phyloP scores from a whole-genome alignment of 1,140 invertebrate genomes.

The Sweltsa coloradensis region DNA sequence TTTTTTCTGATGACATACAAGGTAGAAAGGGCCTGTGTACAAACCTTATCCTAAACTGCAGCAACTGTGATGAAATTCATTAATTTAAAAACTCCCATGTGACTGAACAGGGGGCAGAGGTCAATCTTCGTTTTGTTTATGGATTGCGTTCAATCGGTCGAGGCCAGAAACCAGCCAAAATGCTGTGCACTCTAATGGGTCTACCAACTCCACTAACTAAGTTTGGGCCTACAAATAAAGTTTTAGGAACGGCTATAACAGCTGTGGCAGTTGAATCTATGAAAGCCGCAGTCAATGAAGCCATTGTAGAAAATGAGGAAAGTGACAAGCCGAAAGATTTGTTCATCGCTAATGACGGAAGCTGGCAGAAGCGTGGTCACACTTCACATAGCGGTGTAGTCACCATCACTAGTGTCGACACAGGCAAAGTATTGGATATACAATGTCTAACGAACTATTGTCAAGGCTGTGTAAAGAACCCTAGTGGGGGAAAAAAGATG shows the following conservation, averaged over 20 bases:
- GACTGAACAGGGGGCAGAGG: too few species aligned
- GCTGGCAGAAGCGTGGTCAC: conserved; percentile 15
- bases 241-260: neutral
- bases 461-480: conserved; percentile 3
- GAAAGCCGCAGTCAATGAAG: conserved; percentile 2
- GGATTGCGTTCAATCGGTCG: conserved; percentile 1
- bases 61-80: too few species aligned
- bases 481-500: conserved; percentile 1
- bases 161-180: neutral
- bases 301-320: conserved; percentile 2
- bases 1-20: too few species aligned
- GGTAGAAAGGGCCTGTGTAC: too few species aligned
- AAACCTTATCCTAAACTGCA: too few species aligned
- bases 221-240: conserved; percentile 5
- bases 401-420: conserved; percentile 12
- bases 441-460: conserved; percentile 15
- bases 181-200: conserved; percentile 5
- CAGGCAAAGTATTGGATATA: conserved; percentile 14
- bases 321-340: conserved; percentile 7
- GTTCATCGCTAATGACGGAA: conserved; percentile 12
- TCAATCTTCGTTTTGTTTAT: neutral
- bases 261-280: conserved; percentile 4
- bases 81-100: too few species aligned
- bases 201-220: conserved; percentile 8
- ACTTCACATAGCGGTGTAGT: conserved; percentile 12